Evolutionary conservation across 2,888 invertebrate genomes (phyloP), one percentile per base, ranked within the genome.

Genomic region (Adelphocoris suturalis): DNA sequence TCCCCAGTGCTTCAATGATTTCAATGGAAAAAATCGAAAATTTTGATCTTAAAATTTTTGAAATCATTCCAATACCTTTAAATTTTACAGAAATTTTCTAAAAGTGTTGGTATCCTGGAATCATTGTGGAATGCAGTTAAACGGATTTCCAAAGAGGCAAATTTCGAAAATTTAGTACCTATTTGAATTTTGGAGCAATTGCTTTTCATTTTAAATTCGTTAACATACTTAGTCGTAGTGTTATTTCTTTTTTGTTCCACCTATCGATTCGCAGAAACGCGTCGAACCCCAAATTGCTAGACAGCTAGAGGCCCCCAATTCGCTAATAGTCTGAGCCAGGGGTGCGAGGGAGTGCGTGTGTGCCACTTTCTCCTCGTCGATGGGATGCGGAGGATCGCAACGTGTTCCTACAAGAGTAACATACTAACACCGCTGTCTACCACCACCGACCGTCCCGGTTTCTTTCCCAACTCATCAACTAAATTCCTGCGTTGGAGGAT

Each of bases 261-360:
- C 23, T 68, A 12, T 23, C 68, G 11, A 12, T 19, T 11, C 23
- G 13, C 68, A 23, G 11, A 68, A 23, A 68, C 27, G 23, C 3
- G 68, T 61, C 19, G 68, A 1, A 23, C 19, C 23, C 13, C 19
- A 68, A 68, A 68, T 68, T 68, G 23, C 68, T 27, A 68, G 7
- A 57, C n/a, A 37, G 57, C 23, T 27, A 68, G 9, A 23, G 23
- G 23, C 13, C 19, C 27, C 68, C 23, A 68, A 68, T 68, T 68
- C 68, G n/a, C 23, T 68, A 68, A 68, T 11, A 23, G 61, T 0
- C 27, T 9, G 68, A 68, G 12, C 68, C 68, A 19, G 0, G 23
- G 4, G 52, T 52, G 52, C 14, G 61, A 19, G n/a, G 16, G 68
- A 68, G 68, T 68, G 68, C 68, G 68, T 68, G 68, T 68, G 68